These are phyloP conservation scores for Pogonocherus hispidulus DNA, from an alignment of 2,888 invertebrate genomes.

Conservation along the genomic window DNA sequence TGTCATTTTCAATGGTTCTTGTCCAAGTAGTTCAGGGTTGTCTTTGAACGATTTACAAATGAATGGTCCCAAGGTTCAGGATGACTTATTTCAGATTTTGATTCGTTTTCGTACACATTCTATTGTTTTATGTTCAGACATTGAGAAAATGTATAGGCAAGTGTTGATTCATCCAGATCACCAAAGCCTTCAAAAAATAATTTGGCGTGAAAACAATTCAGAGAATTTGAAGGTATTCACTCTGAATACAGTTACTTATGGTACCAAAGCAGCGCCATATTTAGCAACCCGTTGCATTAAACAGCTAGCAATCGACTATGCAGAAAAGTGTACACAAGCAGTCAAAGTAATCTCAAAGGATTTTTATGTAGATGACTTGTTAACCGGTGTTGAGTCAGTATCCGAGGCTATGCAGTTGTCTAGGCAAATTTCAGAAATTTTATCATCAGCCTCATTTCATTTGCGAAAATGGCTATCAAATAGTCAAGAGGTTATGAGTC, in stretches of 20 bases:
- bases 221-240: constrained; percentile 18
- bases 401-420: neutral
- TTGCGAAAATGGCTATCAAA: neutral
- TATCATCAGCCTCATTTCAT: neutral
- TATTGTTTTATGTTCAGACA: constrained; percentile 27
- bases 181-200: neutral
- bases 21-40: neutral
- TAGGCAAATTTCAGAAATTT: neutral
- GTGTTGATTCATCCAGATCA: neutral
- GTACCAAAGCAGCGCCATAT: constrained; percentile 28
- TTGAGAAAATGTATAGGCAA: constrained; percentile 25
- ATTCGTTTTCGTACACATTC: constrained; percentile 13
- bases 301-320: constrained; percentile 32
- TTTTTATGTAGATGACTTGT: constrained; percentile 39
- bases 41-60: constrained; percentile 22
- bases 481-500: neutral
- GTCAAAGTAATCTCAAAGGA: constrained; percentile 22
- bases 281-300: constrained; percentile 26
- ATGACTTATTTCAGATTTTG: constrained; percentile 10
- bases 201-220: constrained; percentile 14
- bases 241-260: constrained; percentile 34
- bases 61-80: constrained; percentile 23
- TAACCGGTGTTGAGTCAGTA: constrained; percentile 22
- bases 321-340: constrained; percentile 16
- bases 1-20: constrained; percentile 24